Base-by-base conservation (phyloP, 2,888 invertebrate species). In the Tetramorium bicarinatum region DNA sequence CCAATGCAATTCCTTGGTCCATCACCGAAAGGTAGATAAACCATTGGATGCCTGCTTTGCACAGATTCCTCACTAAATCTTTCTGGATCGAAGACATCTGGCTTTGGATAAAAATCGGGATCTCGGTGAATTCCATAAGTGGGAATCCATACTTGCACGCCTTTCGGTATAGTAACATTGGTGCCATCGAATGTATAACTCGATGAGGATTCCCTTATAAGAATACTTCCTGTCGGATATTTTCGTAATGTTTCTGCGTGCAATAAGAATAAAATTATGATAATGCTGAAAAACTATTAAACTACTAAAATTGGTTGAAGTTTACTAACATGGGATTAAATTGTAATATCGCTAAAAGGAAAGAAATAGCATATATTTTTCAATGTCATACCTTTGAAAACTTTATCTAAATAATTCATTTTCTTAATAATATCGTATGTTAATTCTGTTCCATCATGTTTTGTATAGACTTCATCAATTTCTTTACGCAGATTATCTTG, bases 341-440 rank as follows among this genome's bases (percentile, higher is more conserved):
- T 4, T 34, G 29, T 38, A 21, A 15, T 21, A 13, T 38, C 8
- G 34, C 4, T 54, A 34, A 34, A 1, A 52, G 34, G 49, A 52
- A 3, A 54, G 49, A 15, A 15, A 41, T 0, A 62, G 9, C 6
- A 13, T 47, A 52, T 15, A 41, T 38, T 41, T 41, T 52, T 15
- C 3, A 49, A 44, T 1, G 18, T 4, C 47, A 2, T 87, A 94
- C 95, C 95, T 85, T 91, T 91, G 44, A 95, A 90, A 0, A 95
- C 94, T 91, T 92, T 93, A 83, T 95, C 94, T 81, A 95, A 89
- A 85, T 95, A 95, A 9, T 92, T 90, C 95, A 95, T 93, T 54
- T 94, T 93, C 71, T 93, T 92, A 0, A 95, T 85, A 2, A 92
- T 91, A 21, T 95, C 95, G 83, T 95, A 95, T 3, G 91, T 94